These are phyloP conservation scores for Stenchaetothrips biformis DNA, from an alignment of 2,888 invertebrate genomes.

Conservation along the genomic window DNA sequence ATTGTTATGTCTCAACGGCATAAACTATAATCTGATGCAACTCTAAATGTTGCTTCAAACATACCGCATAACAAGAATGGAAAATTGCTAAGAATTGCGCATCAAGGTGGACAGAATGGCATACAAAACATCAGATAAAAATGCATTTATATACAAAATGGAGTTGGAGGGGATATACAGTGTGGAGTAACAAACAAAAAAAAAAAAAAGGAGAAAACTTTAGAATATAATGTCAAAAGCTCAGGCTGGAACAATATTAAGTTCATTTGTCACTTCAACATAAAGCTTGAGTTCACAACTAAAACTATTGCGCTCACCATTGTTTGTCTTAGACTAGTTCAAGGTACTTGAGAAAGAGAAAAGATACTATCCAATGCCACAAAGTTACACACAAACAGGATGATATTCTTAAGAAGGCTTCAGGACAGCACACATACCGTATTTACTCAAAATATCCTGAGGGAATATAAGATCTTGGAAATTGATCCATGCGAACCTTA, in stretches of 20 bases:
- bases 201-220: background rate
- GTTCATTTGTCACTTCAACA: slow-evolving; percentile 15
- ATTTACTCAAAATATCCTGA: slow-evolving; percentile 24
- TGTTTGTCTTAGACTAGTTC: slow-evolving; percentile 25
- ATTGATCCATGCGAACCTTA: slow-evolving; percentile 21
- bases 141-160: slow-evolving; percentile 17
- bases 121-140: slow-evolving; percentile 22
- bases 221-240: background rate
- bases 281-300: slow-evolving; percentile 23
- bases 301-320: slow-evolving; percentile 23
- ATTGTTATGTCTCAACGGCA: slow-evolving; percentile 19
- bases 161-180: background rate
- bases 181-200: background rate
- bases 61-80: background rate
- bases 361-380: slow-evolving; percentile 17
- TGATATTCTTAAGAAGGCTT: slow-evolving; percentile 2
- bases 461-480: slow-evolving; percentile 17
- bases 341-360: slow-evolving; percentile 25
- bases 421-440: slow-evolving; percentile 19
- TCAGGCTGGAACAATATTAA: slow-evolving; percentile 16
- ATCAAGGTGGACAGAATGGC: slow-evolving; percentile 5
- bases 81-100: slow-evolving; percentile 1
- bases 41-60: slow-evolving; percentile 7
- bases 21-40: slow-evolving; percentile 19
- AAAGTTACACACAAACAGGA: slow-evolving; percentile 7